These are phyloP conservation scores for Carcharodon carcharias DNA, from an alignment of 2,797 vertebrate genomes.

Conservation along the genomic window DNA sequence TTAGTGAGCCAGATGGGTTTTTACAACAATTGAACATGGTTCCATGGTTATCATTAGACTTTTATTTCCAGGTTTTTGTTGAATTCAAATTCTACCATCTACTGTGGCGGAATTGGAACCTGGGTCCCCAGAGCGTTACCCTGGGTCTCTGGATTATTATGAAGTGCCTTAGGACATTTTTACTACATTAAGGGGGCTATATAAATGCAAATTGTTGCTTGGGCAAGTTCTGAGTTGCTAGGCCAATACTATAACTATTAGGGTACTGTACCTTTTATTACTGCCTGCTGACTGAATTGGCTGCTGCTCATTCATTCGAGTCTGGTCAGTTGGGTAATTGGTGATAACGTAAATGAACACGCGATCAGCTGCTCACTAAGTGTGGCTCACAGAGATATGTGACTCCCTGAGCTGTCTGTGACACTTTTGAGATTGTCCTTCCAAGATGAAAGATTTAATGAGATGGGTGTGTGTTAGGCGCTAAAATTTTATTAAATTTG, in stretches of 20 bases:
- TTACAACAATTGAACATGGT: too few species aligned
- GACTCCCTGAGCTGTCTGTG: not conserved
- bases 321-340: not conserved
- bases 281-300: not conserved
- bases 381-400: not conserved
- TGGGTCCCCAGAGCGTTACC: too few species aligned
- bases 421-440: not conserved
- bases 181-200: not conserved
- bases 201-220: not conserved
- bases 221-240: not conserved
- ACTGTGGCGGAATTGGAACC: too few species aligned
- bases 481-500: not conserved
- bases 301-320: not conserved
- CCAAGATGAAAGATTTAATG: not conserved
- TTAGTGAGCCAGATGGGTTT: too few species aligned
- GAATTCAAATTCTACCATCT: too few species aligned
- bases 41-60: too few species aligned
- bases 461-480: not conserved
- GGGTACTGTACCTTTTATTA: not conserved
- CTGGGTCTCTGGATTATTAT: too few species aligned
- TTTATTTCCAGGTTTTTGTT: too few species aligned
- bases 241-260: not conserved
- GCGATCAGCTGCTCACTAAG: not conserved
- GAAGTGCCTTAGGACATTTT: too few species aligned
- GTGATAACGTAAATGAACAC: too few species aligned